Conservation (phyloP, 1,140 invertebrate species). For the Pseudomyrmex sp. region DNA sequence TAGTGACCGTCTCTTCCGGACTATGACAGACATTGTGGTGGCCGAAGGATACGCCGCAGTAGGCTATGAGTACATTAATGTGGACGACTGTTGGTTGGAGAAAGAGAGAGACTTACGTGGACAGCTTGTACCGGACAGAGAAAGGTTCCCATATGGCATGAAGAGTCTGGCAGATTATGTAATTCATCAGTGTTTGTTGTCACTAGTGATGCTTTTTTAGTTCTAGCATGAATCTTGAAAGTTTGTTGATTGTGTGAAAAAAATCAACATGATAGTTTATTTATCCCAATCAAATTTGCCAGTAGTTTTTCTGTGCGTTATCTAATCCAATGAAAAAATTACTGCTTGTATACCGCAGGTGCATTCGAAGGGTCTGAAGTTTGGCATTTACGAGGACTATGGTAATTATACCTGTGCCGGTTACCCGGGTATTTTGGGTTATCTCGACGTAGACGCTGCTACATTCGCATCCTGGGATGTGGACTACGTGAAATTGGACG, state of each 20-base stretch:
- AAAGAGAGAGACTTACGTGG: constrained; percentile 91
- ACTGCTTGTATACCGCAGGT: constrained; percentile 87
- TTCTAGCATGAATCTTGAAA: not conserved
- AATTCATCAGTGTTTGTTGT: constrained; percentile 74
- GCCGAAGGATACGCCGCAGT: constrained; percentile 94
- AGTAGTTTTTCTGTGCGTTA: not conserved
- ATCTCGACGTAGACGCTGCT: constrained; percentile 93
- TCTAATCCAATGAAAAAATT: not conserved
- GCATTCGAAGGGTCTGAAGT: constrained; percentile 96
- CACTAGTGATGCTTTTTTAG: not conserved
- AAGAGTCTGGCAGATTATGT: constrained; percentile 96
- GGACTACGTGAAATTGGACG: constrained; percentile 98
- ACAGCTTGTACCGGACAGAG: constrained; percentile 93
- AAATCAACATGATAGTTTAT: not conserved
- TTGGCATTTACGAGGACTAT: constrained; percentile 99
- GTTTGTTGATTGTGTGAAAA: not conserved
- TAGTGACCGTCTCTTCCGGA: constrained; percentile 96
- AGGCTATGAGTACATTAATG: constrained; percentile 97
- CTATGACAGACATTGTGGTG: constrained; percentile 96
- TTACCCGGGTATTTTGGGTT: constrained; percentile 96
- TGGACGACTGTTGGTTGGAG: constrained; percentile 98
- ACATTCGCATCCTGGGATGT: constrained; percentile 99
- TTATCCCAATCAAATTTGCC: not conserved
- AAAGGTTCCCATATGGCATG: constrained; percentile 96
- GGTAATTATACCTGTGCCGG: constrained; percentile 98